Evolutionary conservation across 2,888 invertebrate genomes (phyloP).

Genomic region (Rhagophthalmus giganteus): DNA sequence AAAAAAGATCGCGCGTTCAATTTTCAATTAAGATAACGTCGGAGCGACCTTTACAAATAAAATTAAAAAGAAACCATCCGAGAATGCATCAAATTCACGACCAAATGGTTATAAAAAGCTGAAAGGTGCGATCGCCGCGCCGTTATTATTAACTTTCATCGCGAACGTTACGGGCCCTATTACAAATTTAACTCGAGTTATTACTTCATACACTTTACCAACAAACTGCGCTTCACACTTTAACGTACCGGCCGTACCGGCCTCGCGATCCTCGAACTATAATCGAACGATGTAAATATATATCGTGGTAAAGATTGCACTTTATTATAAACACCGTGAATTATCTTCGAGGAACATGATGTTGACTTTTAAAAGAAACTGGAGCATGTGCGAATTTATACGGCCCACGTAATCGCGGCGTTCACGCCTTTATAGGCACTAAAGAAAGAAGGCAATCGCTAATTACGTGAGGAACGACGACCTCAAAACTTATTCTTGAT

Average conservation of each 20-base stretch:
- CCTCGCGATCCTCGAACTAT: too few species aligned
- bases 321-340: constrained; percentile 35
- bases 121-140: constrained; percentile 42
- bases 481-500: too few species aligned
- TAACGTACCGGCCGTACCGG: constrained; percentile 42
- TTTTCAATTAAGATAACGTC: too few species aligned
- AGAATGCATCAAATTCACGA: constrained; percentile 22
- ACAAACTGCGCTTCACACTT: too few species aligned
- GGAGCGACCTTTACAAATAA: too few species aligned
- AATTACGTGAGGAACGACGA: constrained; percentile 11
- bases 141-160: constrained; percentile 42
- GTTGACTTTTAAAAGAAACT: constrained; percentile 34
- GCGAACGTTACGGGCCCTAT: constrained; percentile 40
- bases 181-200: constrained; percentile 48
- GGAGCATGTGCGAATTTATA: constrained; percentile 28
- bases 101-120: constrained; percentile 35
- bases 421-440: constrained; percentile 5
- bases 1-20: too few species aligned
- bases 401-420: constrained; percentile 16
- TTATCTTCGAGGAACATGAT: constrained; percentile 40
- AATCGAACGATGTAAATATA: constrained; percentile 41
- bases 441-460: constrained; percentile 10
- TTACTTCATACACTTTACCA: constrained; percentile 44
- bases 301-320: constrained; percentile 46
- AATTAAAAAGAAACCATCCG: not conserved